Percentiles rank a stretch among this genome's conserved stretches.
These are phyloP conservation scores for Polypterus bichir DNA, from an alignment of 2,113 vertebrate species.

Conservation along the genomic window DNA sequence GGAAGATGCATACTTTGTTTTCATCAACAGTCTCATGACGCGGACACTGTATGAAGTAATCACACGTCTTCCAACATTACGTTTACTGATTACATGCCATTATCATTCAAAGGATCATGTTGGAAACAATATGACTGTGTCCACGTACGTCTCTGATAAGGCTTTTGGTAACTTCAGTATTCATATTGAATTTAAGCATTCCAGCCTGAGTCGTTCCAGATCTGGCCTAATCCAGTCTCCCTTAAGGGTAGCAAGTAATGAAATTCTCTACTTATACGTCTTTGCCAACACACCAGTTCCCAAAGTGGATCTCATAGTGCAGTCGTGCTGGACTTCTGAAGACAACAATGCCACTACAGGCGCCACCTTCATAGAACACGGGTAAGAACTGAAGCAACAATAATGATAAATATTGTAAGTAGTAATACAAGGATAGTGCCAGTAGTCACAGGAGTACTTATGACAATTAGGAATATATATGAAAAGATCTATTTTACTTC, in stretches of 20 bases:
- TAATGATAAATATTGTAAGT: neutral
- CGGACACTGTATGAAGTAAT: too few species aligned
- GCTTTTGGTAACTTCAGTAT: conserved; percentile 16
- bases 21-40: conserved; percentile 1
- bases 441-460: neutral
- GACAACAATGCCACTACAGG: neutral
- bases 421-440: neutral
- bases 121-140: neutral
- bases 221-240: neutral
- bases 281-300: conserved; percentile 13
- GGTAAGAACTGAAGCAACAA: conserved; percentile 14
- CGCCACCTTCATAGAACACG: conserved; percentile 13
- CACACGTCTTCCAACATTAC: neutral
- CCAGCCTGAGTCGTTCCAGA: neutral
- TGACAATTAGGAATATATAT: neutral
- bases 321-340: conserved; percentile 13
- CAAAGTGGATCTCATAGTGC: conserved; percentile 3
- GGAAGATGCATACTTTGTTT: conserved; percentile 1
- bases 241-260: neutral
- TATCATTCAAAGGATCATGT: neutral
- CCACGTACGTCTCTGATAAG: neutral
- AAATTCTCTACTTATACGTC: conserved; percentile 14
- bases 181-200: conserved; percentile 12
- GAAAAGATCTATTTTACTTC: neutral
- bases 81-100: conserved; percentile 6